These are phyloP conservation scores for Adoxophyes honmai DNA, from an alignment of 1,140 invertebrate species.

Conservation along the genomic window DNA sequence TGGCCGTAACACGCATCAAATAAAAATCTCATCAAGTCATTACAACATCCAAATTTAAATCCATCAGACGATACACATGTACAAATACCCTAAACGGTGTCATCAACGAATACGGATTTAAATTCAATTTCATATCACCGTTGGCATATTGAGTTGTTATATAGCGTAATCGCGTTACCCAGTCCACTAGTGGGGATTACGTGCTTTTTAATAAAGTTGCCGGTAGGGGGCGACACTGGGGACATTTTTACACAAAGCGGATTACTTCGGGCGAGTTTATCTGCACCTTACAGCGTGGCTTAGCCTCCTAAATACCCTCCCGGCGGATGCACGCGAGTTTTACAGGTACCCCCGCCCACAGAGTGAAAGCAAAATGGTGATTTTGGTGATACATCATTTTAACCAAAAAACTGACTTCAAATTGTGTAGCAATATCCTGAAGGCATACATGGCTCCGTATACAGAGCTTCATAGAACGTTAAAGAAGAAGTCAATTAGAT, in stretches of 20 bases:
- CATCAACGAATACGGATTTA: constrained; percentile 56
- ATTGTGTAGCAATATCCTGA: no score
- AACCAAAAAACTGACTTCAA: no score
- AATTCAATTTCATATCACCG: constrained; percentile 70
- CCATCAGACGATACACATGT: constrained; percentile 1
- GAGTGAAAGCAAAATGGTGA: no score
- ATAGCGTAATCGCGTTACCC: constrained; percentile 71
- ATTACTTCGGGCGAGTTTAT: constrained; percentile 73
- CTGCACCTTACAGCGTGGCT: constrained; percentile 70
- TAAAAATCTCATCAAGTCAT: neutral
- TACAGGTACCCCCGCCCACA: constrained; percentile 30
- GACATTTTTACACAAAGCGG: constrained; percentile 76
- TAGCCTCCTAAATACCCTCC: constrained; percentile 65
- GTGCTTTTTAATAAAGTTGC: constrained; percentile 73
- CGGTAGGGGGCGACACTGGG: constrained; percentile 61
- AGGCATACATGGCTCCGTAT: no score
- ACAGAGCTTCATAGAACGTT: no score
- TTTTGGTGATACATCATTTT: no score
- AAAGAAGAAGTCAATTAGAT: no score
- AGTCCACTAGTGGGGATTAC: constrained; percentile 72
- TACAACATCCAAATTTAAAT: constrained; percentile 4
- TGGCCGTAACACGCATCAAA: no score
- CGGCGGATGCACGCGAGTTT: constrained; percentile 58
- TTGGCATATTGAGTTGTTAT: constrained; percentile 66
- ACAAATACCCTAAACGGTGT: constrained; percentile 20